phyloP scores from a whole-genome alignment of 2,888 invertebrate species.

The Ditula angustiorana region DNA sequence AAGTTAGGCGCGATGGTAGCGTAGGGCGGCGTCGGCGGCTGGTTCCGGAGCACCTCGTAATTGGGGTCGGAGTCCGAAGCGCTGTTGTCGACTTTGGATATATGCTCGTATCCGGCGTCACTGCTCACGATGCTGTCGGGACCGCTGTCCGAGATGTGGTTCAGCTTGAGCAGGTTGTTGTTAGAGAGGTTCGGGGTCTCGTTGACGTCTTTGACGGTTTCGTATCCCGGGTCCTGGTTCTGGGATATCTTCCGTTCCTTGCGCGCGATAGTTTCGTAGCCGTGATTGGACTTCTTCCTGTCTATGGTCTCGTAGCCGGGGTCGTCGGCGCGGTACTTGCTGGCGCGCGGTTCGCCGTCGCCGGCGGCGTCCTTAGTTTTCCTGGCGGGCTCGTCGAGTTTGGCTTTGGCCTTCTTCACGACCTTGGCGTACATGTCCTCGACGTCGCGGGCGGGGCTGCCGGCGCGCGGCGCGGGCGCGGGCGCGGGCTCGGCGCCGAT shows the following conservation, averaged over 20 bases:
- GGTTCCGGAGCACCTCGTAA: slow-evolving; percentile 90
- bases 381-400: slow-evolving; percentile 64
- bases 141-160: slow-evolving; percentile 81
- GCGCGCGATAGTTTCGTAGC: slow-evolving; percentile 86
- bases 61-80: slow-evolving; percentile 90
- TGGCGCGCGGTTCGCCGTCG: slow-evolving; percentile 52
- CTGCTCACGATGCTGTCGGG: slow-evolving; percentile 86
- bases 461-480: slow-evolving; percentile 73
- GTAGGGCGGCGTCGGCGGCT: slow-evolving; percentile 80
- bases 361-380: slow-evolving; percentile 63
- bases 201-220: slow-evolving; percentile 82
- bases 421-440: slow-evolving; percentile 97
- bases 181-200: slow-evolving; percentile 63
- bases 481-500: slow-evolving; percentile 72
- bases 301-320: slow-evolving; percentile 83
- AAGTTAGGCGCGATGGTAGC: slow-evolving; percentile 78
- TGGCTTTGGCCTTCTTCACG: slow-evolving; percentile 88
- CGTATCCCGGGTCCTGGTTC: slow-evolving; percentile 87
- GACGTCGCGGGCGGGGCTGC: slow-evolving; percentile 88
- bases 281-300: slow-evolving; percentile 81
- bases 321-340: slow-evolving; percentile 75
- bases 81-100: slow-evolving; percentile 78
- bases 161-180: slow-evolving; percentile 68
- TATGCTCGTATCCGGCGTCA: slow-evolving; percentile 91
- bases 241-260: slow-evolving; percentile 73